These are phyloP conservation scores for Brachyptera putata DNA, from an alignment of 2,888 invertebrate species.

Conservation along the genomic window DNA sequence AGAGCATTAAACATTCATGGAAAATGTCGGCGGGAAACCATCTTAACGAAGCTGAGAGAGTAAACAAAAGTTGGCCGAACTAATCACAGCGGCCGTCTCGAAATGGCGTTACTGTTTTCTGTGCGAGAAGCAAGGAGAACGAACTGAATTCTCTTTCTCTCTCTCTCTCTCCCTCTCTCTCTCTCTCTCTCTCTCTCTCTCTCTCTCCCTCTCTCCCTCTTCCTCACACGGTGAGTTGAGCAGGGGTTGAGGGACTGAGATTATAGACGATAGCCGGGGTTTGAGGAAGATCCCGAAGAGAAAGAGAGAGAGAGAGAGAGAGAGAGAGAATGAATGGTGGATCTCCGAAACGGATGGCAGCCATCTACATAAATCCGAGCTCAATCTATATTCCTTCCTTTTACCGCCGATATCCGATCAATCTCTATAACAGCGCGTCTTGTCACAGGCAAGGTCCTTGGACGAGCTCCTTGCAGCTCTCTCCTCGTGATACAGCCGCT, in stretches of 20 bases:
- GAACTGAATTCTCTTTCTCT: no score
- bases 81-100: slow-evolving; percentile 14
- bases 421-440: slow-evolving; percentile 12
- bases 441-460: no score
- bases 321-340: not conserved
- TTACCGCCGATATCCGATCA: slow-evolving; percentile 4
- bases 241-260: no score
- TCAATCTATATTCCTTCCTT: slow-evolving; percentile 13
- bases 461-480: no score
- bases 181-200: no score
- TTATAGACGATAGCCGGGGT: no score
- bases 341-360: slow-evolving; percentile 3
- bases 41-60: slow-evolving; percentile 2
- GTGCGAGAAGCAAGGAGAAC: no score
- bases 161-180: no score
- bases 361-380: slow-evolving; percentile 19
- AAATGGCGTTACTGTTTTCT: no score
- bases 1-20: slow-evolving; percentile 14
- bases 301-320: not conserved
- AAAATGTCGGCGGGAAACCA: slow-evolving; percentile 3
- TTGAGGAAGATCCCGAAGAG: not conserved
- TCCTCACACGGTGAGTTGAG: no score
- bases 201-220: no score
- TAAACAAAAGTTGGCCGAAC: slow-evolving; percentile 18
- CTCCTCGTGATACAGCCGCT: no score